A percentile compares a stretch with the other conserved stretches of the same genome.
phyloP scores from a whole-genome alignment of 2,888 invertebrate genomes.

The Calliopum simillimum region DNA sequence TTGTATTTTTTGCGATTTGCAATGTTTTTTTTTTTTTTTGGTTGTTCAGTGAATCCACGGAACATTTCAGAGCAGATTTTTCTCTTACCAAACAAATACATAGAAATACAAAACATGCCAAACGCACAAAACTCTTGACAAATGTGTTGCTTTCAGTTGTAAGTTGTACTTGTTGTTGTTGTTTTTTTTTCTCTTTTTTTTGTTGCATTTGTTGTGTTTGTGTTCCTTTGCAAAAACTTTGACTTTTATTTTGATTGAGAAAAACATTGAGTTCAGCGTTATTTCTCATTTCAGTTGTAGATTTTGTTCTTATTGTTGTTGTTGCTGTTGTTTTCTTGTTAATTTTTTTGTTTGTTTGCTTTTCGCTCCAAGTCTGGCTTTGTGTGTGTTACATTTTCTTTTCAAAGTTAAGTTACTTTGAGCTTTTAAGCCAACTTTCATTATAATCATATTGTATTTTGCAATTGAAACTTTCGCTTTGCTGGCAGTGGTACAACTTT shows the following conservation, averaged over 20 bases:
- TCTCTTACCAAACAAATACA: too few species aligned
- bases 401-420: constrained; percentile 2
- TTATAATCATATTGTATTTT: constrained; percentile 10
- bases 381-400: too few species aligned
- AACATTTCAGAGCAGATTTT: too few species aligned
- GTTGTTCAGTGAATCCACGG: too few species aligned
- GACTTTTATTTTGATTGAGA: constrained; percentile 13
- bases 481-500: neutral
- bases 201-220: neutral
- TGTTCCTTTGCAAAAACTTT: neutral
- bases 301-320: too few species aligned
- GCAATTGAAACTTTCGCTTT: constrained; percentile 12
- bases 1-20: too few species aligned
- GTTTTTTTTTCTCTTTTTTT: neutral
- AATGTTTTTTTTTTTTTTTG: too few species aligned
- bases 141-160: neutral
- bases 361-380: neutral
- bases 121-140: too few species aligned
- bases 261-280: constrained; percentile 2
- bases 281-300: too few species aligned
- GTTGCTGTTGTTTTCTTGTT: neutral
- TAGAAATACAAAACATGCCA: too few species aligned
- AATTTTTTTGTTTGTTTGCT: constrained; percentile 2
- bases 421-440: constrained; percentile 12
- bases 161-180: neutral